Evolutionary conservation across 2,888 invertebrate genomes (phyloP).

Genomic region (Arctia plantaginis): DNA sequence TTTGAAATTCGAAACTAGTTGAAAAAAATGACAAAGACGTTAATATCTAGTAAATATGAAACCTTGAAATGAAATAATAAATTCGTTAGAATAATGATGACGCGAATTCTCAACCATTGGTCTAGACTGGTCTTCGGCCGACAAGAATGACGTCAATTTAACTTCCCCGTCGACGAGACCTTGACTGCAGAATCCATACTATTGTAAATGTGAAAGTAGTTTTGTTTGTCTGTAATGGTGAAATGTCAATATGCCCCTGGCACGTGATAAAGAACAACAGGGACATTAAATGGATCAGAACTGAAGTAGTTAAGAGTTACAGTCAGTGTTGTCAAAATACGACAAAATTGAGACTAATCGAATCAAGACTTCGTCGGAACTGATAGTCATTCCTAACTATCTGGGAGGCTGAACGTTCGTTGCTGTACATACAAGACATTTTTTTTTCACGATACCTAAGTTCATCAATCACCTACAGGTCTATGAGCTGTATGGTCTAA

Average conservation of each 20-base stretch:
- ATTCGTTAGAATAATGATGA: slow-evolving; percentile 11
- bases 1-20: slow-evolving; percentile 19
- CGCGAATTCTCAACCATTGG: slow-evolving; percentile 4
- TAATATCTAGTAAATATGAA: not conserved
- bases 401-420: not conserved
- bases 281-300: no score
- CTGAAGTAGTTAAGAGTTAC: not conserved
- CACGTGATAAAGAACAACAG: no score
- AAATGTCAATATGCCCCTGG: not conserved
- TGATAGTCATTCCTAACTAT: not conserved
- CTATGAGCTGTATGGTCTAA: not conserved
- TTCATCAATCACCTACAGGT: not conserved
- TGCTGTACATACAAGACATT: not conserved
- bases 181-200: not conserved
- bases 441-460: not conserved
- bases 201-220: not conserved
- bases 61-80: not conserved
- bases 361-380: not conserved
- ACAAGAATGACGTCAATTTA: slow-evolving; percentile 11
- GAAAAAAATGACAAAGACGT: not conserved
- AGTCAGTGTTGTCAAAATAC: not conserved
- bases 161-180: not conserved
- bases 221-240: not conserved
- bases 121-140: slow-evolving; percentile 3
- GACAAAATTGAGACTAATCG: not conserved